Percentiles rank a stretch among this genome's conserved stretches.
Conservation (phyloP, 2,797 vertebrate species). For the Pantherophis alleghaniensis region DNA sequence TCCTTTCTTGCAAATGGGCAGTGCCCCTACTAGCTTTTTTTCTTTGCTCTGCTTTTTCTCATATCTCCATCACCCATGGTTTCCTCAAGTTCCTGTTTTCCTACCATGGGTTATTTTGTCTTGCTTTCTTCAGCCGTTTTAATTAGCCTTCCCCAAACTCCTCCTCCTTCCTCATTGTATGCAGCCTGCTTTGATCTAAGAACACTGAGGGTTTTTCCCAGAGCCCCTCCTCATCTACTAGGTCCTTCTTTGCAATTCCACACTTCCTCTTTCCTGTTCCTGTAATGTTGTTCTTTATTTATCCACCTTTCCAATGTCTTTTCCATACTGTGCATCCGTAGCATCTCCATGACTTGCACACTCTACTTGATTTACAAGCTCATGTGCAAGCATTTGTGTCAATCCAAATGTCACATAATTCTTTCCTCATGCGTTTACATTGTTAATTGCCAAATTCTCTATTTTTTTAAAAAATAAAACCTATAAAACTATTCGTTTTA, state of each 20-base stretch:
- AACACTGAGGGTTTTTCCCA: background rate
- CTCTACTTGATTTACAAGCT: background rate
- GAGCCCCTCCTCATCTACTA: background rate
- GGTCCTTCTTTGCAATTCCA: background rate
- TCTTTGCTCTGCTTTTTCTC: background rate
- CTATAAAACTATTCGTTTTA: background rate
- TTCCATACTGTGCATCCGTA: background rate
- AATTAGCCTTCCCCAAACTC: background rate
- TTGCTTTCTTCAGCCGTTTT: background rate
- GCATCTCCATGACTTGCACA: background rate
- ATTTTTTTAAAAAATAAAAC: background rate
- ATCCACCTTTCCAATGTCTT: background rate
- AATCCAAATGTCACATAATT: background rate
- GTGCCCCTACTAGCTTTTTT: background rate
- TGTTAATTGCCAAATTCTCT: background rate
- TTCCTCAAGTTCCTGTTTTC: background rate
- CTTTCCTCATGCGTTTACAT: background rate
- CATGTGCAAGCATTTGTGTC: background rate
- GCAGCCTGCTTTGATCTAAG: background rate
- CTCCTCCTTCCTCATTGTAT: background rate
- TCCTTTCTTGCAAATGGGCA: background rate
- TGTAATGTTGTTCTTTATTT: background rate
- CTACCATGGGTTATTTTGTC: background rate
- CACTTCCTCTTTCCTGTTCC: background rate
- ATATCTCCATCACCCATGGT: background rate